Conservation (phyloP, 2,888 invertebrate genomes). For the Lydus trimaculatus region DNA sequence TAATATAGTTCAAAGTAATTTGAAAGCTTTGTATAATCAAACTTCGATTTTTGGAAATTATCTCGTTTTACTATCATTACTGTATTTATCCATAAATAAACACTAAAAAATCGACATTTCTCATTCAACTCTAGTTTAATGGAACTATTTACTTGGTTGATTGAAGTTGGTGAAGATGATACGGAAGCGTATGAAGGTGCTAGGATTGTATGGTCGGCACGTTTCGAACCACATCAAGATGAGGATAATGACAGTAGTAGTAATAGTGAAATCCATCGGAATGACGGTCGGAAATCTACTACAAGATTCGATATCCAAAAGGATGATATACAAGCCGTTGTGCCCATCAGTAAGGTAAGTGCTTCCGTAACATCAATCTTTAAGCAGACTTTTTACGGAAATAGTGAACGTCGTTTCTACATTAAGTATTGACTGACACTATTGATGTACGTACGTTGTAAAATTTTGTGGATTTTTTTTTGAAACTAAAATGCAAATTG, state of each 20-base stretch:
- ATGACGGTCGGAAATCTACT: constrained; percentile 71
- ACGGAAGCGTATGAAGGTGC: constrained; percentile 83
- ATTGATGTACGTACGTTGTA: too few species aligned
- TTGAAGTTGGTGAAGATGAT: constrained; percentile 84
- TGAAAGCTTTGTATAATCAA: background rate
- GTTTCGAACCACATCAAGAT: constrained; percentile 73
- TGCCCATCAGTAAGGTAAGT: constrained; percentile 90
- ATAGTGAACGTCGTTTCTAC: background rate
- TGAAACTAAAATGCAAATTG: too few species aligned
- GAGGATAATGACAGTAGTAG: constrained; percentile 35
- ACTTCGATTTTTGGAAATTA: background rate
- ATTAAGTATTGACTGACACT: background rate
- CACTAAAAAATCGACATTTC: background rate
- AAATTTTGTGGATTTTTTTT: too few species aligned
- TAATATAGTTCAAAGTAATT: constrained; percentile 7
- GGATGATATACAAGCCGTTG: constrained; percentile 91
- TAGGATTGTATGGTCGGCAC: constrained; percentile 85
- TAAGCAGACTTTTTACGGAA: constrained; percentile 10
- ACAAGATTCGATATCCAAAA: constrained; percentile 89
- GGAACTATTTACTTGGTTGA: constrained; percentile 90
- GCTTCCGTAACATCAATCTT: constrained; percentile 10
- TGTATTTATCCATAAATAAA: background rate
- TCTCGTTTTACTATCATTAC: background rate
- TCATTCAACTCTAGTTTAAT: constrained; percentile 63
- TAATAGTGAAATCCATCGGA: constrained; percentile 48